These are phyloP conservation scores for Tachyglossus aculeatus DNA, from an alignment of 2,797 vertebrate species.

Conservation along the genomic window DNA sequence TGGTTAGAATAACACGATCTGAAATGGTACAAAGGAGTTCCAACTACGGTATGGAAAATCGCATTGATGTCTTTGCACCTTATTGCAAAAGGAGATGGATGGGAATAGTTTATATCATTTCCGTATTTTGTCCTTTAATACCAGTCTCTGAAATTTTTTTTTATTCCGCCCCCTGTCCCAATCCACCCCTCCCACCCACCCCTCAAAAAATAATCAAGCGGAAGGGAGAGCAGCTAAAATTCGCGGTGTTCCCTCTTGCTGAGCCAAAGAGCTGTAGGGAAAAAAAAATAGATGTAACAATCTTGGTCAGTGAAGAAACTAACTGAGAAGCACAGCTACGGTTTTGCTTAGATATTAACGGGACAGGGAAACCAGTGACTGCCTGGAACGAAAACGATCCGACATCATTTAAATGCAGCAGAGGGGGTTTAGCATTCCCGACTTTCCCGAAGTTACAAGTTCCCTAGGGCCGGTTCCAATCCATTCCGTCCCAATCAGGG, in stretches of 20 bases:
- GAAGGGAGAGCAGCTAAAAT: constrained; percentile 94
- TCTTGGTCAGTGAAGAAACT: constrained; percentile 47
- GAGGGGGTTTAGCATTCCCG: accelerated
- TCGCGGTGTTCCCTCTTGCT: constrained; percentile 91
- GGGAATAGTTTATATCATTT: constrained; percentile 77
- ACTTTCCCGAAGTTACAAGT: accelerated
- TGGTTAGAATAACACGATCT: constrained; percentile 78
- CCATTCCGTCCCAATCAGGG: not conserved
- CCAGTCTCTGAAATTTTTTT: constrained; percentile 68
- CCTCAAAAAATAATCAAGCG: constrained; percentile 81
- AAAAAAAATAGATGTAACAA: constrained; percentile 42
- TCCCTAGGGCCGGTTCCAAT: not conserved
- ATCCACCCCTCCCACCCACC: constrained; percentile 18
- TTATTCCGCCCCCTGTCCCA: constrained; percentile 44
- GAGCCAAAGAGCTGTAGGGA: constrained; percentile 88
- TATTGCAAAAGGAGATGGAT: constrained; percentile 83
- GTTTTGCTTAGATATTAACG: not conserved
- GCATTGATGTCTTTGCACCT: constrained; percentile 82
- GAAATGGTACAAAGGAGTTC: constrained; percentile 82
- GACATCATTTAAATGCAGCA: too few relatives aligned
- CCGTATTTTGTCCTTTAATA: constrained; percentile 63
- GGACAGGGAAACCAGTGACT: not conserved
- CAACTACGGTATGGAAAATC: constrained; percentile 84
- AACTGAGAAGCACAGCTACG: not conserved
- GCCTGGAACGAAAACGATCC: constrained; percentile 23